Conservation (phyloP, 2,888 invertebrate species). For the Eristalis pertinax region DNA sequence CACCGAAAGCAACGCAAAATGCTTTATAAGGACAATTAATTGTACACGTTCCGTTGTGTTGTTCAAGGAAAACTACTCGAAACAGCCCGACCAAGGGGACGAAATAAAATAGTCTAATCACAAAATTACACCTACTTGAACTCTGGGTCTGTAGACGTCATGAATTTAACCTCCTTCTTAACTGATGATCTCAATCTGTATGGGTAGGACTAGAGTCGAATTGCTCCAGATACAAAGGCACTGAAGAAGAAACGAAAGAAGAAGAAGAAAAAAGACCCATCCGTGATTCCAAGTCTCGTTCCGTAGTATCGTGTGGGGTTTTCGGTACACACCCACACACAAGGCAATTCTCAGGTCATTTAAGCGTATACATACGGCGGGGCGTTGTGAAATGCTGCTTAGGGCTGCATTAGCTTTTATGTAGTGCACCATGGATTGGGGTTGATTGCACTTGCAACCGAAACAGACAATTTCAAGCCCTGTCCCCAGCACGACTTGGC, state of each 20-base stretch:
- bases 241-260: slow-evolving; percentile 3
- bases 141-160: slow-evolving; percentile 9
- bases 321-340: slow-evolving; percentile 10
- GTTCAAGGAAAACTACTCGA: background rate
- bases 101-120: background rate
- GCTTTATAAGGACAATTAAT: background rate
- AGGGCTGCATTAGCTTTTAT: slow-evolving; percentile 68
- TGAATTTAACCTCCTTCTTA: background rate
- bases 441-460: slow-evolving; percentile 70
- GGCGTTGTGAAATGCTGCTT: slow-evolving; percentile 58
- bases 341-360: slow-evolving; percentile 40
- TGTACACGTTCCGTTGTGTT: background rate
- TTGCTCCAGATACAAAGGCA: slow-evolving; percentile 48
- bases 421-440: slow-evolving; percentile 64
- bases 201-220: background rate
- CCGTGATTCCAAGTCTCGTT: slow-evolving; percentile 50
- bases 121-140: slow-evolving; percentile 3
- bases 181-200: slow-evolving; percentile 15
- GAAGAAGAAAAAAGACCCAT: slow-evolving; percentile 11
- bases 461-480: slow-evolving; percentile 58
- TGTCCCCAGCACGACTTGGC: slow-evolving; percentile 47
- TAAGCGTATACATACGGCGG: slow-evolving; percentile 40
- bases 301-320: slow-evolving; percentile 6
- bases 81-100: background rate
- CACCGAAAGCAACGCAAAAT: background rate